A percentile compares a stretch with the other conserved stretches of the same genome.
These are phyloP conservation scores for Zaprionus nigranus DNA, from an alignment of 1,140 invertebrate species.

Conservation along the genomic window DNA sequence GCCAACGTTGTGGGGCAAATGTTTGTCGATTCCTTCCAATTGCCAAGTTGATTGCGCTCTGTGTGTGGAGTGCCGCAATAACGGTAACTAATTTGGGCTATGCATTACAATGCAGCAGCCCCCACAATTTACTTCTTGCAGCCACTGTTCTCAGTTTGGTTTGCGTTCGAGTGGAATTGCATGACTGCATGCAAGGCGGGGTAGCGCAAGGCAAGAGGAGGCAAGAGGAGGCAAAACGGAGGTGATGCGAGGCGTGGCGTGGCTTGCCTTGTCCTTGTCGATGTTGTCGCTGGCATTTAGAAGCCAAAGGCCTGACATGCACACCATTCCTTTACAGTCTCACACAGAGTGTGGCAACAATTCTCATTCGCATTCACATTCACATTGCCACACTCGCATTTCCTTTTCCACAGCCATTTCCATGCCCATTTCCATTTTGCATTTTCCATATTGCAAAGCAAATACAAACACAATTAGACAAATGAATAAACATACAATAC, in stretches of 20 bases:
- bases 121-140: slow-evolving; percentile 7
- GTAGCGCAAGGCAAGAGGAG: not conserved
- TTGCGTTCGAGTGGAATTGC: slow-evolving; percentile 72
- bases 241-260: not conserved
- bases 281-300: slow-evolving; percentile 68
- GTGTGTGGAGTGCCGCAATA: slow-evolving; percentile 8
- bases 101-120: slow-evolving; percentile 16
- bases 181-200: slow-evolving; percentile 71
- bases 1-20: not conserved
- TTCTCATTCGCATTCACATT: slow-evolving; percentile 8
- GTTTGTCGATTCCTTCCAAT: not conserved
- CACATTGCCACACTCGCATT: slow-evolving; percentile 1
- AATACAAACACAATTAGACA: slow-evolving; percentile 73
- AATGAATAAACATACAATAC: slow-evolving; percentile 65
- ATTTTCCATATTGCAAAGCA: slow-evolving; percentile 18
- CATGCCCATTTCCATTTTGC: slow-evolving; percentile 12
- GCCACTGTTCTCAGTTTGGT: slow-evolving; percentile 42
- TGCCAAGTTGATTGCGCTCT: slow-evolving; percentile 9
- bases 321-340: slow-evolving; percentile 37
- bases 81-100: slow-evolving; percentile 32
- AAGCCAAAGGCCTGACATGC: slow-evolving; percentile 67
- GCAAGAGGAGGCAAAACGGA: not conserved
- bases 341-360: not conserved
- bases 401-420: slow-evolving; percentile 13
- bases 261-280: slow-evolving; percentile 14